phyloP scores from a whole-genome alignment of 1,140 invertebrate species.

The Zaprionus camerounensis region DNA sequence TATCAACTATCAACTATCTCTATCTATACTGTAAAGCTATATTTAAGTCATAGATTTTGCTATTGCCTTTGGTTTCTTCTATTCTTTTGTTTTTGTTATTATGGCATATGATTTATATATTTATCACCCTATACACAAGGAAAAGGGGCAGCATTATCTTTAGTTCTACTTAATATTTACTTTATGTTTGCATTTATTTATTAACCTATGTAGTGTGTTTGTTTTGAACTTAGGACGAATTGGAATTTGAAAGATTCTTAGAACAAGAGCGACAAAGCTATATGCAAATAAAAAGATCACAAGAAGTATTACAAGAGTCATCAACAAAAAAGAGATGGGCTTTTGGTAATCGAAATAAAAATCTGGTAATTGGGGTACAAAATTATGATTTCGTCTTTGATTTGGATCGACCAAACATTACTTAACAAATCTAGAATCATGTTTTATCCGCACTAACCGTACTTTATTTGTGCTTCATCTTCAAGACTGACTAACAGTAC shows the following conservation, averaged over 20 bases:
- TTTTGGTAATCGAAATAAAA: not conserved
- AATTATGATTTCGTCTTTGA: not conserved
- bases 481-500: not conserved
- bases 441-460: not conserved
- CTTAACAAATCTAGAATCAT: not conserved
- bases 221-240: not conserved
- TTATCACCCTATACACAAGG: not conserved
- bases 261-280: not conserved
- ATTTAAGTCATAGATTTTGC: conserved; percentile 7
- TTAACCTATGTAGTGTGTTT: not conserved
- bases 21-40: conserved; percentile 3
- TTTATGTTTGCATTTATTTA: not conserved
- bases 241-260: not conserved
- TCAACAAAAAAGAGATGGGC: not conserved
- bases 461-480: not conserved
- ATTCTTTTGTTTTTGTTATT: not conserved
- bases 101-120: conserved; percentile 5
- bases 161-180: not conserved
- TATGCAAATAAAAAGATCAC: not conserved
- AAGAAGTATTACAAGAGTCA: not conserved
- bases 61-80: conserved; percentile 23
- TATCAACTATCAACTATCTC: conserved; percentile 6
- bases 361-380: not conserved
- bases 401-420: not conserved
- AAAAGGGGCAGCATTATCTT: not conserved